Conservation (phyloP, 2,113 vertebrate species). For the Labeo catla region DNA sequence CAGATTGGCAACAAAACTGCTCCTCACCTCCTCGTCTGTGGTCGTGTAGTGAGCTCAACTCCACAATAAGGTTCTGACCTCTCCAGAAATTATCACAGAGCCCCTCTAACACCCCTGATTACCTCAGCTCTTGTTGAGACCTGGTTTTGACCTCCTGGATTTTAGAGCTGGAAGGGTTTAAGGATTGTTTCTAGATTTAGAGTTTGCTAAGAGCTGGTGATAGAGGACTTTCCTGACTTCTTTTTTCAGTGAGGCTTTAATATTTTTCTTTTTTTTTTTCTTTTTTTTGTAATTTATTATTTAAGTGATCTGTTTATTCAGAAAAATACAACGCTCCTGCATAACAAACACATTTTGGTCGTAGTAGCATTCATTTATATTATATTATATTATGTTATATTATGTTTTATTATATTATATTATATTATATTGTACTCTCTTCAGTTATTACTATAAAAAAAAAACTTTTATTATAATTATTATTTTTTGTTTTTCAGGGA, state of each 20-base stretch:
- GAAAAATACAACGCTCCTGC: too few species aligned
- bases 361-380: too few species aligned
- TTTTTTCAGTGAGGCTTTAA: neutral
- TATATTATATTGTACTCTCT: too few species aligned
- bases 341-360: too few species aligned
- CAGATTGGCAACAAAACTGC: slow-evolving; percentile 63
- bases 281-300: neutral
- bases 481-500: too few species aligned
- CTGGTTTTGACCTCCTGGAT: slow-evolving; percentile 63
- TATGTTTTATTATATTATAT: too few species aligned
- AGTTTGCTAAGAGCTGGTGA: neutral
- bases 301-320: neutral
- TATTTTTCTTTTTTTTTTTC: neutral
- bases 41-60: slow-evolving; percentile 65
- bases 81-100: slow-evolving; percentile 67
- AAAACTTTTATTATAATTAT: too few species aligned
- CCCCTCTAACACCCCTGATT: slow-evolving; percentile 64
- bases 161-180: slow-evolving; percentile 46
- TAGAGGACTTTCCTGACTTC: neutral
- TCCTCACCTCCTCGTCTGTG: slow-evolving; percentile 54
- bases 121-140: slow-evolving; percentile 61
- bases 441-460: too few species aligned
- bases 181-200: slow-evolving; percentile 37
- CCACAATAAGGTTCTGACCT: slow-evolving; percentile 73
- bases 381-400: too few species aligned